Base-by-base conservation (phyloP, 1,140 invertebrate species). In the Drosophila tristis region DNA sequence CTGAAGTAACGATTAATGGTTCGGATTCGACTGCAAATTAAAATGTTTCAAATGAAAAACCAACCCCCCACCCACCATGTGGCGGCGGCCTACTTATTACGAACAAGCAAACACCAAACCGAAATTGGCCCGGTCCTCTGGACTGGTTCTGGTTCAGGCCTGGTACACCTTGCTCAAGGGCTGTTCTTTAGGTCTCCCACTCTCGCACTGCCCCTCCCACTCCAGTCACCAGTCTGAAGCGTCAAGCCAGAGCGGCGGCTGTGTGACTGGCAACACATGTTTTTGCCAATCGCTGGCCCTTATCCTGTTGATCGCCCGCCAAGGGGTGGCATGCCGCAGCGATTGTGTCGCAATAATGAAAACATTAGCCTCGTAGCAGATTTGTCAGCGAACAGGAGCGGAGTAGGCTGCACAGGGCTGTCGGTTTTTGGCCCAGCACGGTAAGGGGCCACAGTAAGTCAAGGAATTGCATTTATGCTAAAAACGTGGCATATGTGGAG, bases 181-280 rank as follows among this genome's bases (percentile, higher is more conserved):
- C 49, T 62, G 58, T 58, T 59, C 45, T 26, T 39, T 39, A 25
- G 8, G 44, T 26, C 16, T 26, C 16, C 11, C 53, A 20, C 16
- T 16, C 29, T 9, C 42, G 47, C 16, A n/a, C 20, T 16, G 31
- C 47, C 16, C n/a, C 20, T 16, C 4, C n/a, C 8, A 20, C 20
- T 20, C 15, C 23, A 6, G 2, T 0, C 23, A 2, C 29, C 29
- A 66, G 11, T 4, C 35, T 39, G 11, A 39, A 63, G 74, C 64
- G 61, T 47, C 45, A 42, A 49, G 47, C 47, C 50, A 16, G 51
- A 57, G 59, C 61, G 65, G 35, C 77, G 76, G 84, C 59, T 80
- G 80, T 91, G 90, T 91, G 90, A 91, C 90, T 91, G 78, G 82
- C 84, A 91, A 91, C 90, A 91, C 90, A 91, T 91, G 90, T 91